Evolutionary conservation across 2,113 vertebrate genomes (phyloP).

Genomic region (Rissa tridactyla): DNA sequence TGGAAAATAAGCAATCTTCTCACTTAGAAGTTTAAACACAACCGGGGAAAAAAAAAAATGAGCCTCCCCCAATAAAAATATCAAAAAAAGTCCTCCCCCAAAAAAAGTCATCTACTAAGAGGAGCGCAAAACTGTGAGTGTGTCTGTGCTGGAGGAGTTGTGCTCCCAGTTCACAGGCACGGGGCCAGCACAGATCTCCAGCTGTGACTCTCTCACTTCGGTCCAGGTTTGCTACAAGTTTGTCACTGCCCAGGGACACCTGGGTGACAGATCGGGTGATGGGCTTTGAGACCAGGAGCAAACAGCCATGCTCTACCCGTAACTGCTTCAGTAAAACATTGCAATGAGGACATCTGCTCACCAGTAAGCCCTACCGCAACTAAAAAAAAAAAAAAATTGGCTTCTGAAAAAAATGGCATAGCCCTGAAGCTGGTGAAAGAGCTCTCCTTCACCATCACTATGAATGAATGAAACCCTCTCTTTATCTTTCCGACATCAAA

Average conservation of each 20-base stretch:
- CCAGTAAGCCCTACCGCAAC: background rate
- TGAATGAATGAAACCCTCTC: background rate
- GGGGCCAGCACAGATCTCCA: background rate
- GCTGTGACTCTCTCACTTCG: background rate
- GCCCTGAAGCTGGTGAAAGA: background rate
- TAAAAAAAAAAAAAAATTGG: background rate
- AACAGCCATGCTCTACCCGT: rapidly evolving
- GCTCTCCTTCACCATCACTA: background rate
- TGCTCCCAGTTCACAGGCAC: background rate
- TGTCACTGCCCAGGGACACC: background rate
- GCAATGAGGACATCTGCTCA: background rate
- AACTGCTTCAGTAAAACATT: background rate
- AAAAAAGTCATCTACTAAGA: background rate
- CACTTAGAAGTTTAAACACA: background rate
- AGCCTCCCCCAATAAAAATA: background rate
- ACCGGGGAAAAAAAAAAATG: background rate
- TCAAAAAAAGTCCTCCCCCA: no score
- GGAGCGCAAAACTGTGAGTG: background rate
- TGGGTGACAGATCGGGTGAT: background rate
- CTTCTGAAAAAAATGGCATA: background rate
- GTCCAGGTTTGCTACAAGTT: background rate
- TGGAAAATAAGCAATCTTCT: background rate
- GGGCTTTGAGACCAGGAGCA: background rate
- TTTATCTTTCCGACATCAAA: background rate
- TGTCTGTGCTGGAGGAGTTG: background rate